Conservation (phyloP, 1,140 invertebrate genomes). For the Plectrocnemia conspersa region DNA sequence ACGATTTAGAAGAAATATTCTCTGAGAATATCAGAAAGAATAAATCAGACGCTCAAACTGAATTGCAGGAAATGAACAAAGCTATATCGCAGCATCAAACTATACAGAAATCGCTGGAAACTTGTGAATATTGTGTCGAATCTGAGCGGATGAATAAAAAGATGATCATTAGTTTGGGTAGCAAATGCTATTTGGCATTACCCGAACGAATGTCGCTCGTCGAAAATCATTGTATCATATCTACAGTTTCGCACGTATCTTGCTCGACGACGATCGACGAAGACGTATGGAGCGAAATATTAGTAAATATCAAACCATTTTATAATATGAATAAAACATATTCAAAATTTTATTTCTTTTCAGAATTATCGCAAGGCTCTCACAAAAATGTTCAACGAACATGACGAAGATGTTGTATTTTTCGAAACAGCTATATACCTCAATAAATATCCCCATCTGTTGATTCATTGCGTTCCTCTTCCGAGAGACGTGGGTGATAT, state of each 20-base stretch:
- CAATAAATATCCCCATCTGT: slow-evolving; percentile 76
- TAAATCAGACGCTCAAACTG: slow-evolving; percentile 57
- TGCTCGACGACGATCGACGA: slow-evolving; percentile 83
- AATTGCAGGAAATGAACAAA: slow-evolving; percentile 58
- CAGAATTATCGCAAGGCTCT: slow-evolving; percentile 70
- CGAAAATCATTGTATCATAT: slow-evolving; percentile 83
- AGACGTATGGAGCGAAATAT: slow-evolving; percentile 87
- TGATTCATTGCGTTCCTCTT: slow-evolving; percentile 84
- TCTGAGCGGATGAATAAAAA: slow-evolving; percentile 77
- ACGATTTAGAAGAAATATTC: slow-evolving; percentile 85
- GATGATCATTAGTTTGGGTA: slow-evolving; percentile 77
- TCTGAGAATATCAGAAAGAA: slow-evolving; percentile 65
- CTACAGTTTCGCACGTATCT: slow-evolving; percentile 74
- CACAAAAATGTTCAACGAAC: slow-evolving; percentile 68
- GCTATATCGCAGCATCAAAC: slow-evolving; percentile 72
- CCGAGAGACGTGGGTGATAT: slow-evolving; percentile 74
- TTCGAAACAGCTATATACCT: slow-evolving; percentile 81
- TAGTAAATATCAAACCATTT: slow-evolving; percentile 49
- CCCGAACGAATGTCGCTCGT: slow-evolving; percentile 75
- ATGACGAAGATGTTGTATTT: slow-evolving; percentile 80
- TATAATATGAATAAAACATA: neutral
- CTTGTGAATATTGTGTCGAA: slow-evolving; percentile 80
- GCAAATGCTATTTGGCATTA: slow-evolving; percentile 76
- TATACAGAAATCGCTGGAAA: slow-evolving; percentile 66
- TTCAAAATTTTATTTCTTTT: slow-evolving; percentile 39